phyloP scores from a whole-genome alignment of 2,113 vertebrate genomes.

The Periophthalmus modestus region DNA sequence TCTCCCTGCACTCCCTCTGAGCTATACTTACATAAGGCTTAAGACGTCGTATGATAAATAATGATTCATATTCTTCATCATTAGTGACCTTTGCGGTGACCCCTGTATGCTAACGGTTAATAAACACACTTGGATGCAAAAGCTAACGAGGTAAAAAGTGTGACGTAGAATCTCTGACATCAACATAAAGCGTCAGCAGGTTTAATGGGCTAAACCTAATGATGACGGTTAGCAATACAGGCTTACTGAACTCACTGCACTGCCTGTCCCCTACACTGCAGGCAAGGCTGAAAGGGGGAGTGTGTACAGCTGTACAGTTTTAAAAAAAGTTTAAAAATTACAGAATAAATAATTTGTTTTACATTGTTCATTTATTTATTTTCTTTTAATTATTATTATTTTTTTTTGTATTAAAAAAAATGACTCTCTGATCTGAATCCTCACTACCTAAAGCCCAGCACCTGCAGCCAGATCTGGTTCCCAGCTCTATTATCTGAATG shows the following conservation, averaged over 20 bases:
- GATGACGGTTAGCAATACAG: not conserved
- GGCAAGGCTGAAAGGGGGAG: not conserved
- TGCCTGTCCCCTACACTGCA: not conserved
- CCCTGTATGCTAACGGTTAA: conserved; percentile 3
- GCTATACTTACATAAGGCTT: conserved; percentile 29
- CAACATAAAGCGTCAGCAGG: not conserved
- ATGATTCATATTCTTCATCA: conserved; percentile 54
- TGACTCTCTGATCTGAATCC: too few species aligned
- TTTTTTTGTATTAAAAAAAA: too few species aligned
- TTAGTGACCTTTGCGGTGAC: conserved; percentile 38
- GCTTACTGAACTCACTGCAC: not conserved
- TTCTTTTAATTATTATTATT: too few species aligned
- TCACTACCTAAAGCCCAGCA: too few species aligned
- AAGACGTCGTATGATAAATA: conserved; percentile 13
- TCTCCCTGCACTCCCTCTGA: not conserved
- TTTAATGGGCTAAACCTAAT: not conserved
- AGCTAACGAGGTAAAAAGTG: conserved; percentile 8
- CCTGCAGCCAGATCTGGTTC: too few species aligned
- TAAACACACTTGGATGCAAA: conserved; percentile 3
- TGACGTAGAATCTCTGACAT: conserved; percentile 3
- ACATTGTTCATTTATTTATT: too few species aligned
- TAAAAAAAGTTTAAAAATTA: too few species aligned
- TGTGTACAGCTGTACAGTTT: too few species aligned
- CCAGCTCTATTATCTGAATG: too few species aligned
- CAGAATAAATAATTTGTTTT: too few species aligned